These are phyloP conservation scores for Penaeus japonicus DNA, from an alignment of 1,140 invertebrate species.

Conservation along the genomic window DNA sequence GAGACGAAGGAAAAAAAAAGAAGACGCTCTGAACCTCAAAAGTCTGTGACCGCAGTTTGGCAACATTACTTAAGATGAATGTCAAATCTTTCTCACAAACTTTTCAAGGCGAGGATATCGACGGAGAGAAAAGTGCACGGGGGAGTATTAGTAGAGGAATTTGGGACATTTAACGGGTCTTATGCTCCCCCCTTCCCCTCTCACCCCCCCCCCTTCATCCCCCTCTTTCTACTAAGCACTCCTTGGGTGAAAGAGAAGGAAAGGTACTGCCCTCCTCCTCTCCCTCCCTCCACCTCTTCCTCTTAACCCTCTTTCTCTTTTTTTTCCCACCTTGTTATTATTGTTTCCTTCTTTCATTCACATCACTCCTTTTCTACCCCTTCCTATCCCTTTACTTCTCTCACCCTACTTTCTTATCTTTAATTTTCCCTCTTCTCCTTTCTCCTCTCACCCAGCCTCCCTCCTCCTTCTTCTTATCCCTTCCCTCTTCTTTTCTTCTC, in stretches of 20 bases:
- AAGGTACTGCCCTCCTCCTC: neutral
- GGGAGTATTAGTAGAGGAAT: neutral
- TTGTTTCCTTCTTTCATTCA: too few species aligned
- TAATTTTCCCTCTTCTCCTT: neutral
- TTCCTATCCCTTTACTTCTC: too few species aligned
- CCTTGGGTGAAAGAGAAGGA: neutral
- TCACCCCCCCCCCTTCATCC: neutral
- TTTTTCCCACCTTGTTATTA: too few species aligned
- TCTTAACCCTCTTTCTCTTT: neutral
- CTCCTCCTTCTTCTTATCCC: neutral
- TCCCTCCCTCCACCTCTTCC: neutral
- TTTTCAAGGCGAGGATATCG: neutral
- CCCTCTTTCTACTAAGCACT: neutral
- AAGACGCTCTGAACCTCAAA: neutral
- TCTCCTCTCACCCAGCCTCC: too few species aligned
- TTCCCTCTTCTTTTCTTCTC: neutral
- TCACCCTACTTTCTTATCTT: neutral
- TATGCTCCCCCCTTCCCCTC: too few species aligned
- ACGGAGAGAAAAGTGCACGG: conserved; percentile 14
- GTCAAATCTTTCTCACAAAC: conserved; percentile 27
- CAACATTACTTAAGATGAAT: conserved; percentile 35
- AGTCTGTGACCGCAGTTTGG: neutral
- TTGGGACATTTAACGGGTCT: too few species aligned
- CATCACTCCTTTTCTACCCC: too few species aligned
- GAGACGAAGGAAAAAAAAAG: neutral